Evolutionary conservation across 1,140 invertebrate genomes (phyloP), one percentile per base, ranked within the genome.

Genomic region (Zaprionus tsacasi): DNA sequence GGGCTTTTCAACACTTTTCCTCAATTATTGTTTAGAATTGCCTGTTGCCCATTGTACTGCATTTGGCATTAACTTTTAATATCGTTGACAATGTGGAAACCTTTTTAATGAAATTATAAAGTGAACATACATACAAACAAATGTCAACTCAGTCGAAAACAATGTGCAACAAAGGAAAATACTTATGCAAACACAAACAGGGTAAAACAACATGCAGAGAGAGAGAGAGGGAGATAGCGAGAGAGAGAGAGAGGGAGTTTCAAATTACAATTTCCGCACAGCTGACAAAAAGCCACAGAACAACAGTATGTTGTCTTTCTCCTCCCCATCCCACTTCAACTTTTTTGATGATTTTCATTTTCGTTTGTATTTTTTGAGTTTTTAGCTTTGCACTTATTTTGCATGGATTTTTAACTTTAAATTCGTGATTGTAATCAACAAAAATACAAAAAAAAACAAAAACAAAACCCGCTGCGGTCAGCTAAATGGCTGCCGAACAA

Each of bases 51-150:
- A 25, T 11, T 13, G 21, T 69, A 40, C 63, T 76, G n/a, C 13
- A 52, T 48, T 72, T 21, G 27, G 17, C 35, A 71, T 81, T 54
- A 70, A 69, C 69, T 54, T 82, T 81, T 45, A 64, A 76, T 82
- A 69, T 56, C 45, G 76, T 66, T 54, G 57, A 76, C 71, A 68
- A 50, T 58, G 56, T 27, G 21, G 21, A 87, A 82, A 81, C 64
- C 61, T 36, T 40, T 73, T 66, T 86, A 88, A 87, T 82, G 76
- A 79, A 87, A 87, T 80, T 87, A 82, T 77, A 82, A 82, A 78
- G 27, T 30, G 27, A 30, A 30, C 59, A 21, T 21, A 21, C 21
- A 21, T 21, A 21, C 21, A 21, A 1, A 17, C 21, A 27, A 59
- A 76, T 82, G 58, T 59, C 55, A 66, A 33, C n/a, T 33, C 30